Evolutionary conservation across 2,113 vertebrate species (phyloP), one percentile per base, ranked within the genome.

Genomic region (Psammodynastes pulverulentus): DNA sequence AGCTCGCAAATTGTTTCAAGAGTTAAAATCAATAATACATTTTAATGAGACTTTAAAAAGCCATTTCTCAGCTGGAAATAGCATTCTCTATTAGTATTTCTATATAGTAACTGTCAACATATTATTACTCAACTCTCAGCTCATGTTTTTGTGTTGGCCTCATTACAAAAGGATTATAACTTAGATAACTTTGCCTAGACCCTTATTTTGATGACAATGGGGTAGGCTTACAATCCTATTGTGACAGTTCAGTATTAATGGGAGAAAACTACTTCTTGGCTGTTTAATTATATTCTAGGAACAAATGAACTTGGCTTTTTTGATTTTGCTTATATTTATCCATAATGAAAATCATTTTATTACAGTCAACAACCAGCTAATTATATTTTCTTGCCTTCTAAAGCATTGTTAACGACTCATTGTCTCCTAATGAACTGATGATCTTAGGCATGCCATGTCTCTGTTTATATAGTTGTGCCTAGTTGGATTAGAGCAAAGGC

Each of bases 191-290:
- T 34, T 15, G 6, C 10, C 52, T 15, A 45, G 86, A 19, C 7
- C 48, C n/a, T 84, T 53, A 62, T 90, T 92, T 51, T 84, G 21
- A 89, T 7, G 91, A 87, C 86, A 85, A 45, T n/a, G 90, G 95
- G 92, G 92, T 46, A 87, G 90, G 23, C 54, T 93, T 92, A 94
- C 94, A 96, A 92, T 9, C 58, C 84, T 86, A 93, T 88, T 89
- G 91, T 4, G 29, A 72, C 45, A 91, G n/a, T 46, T 91, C 39
- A 84, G 87, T 93, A 94, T 15, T 90, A 92, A 93, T 90, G 85
- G 62, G 93, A 92, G 92, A 94, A 92, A 95, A 67, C 56, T 67
- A 89, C 79, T 88, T 91, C 91, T 92, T 90, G 19, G 86, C 87
- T 48, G 91, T 92, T 94, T 92, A 85, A 93, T 90, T 67, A 93